Evolutionary conservation across 2,888 invertebrate species (phyloP).

Genomic region (Ornithoptera alexandrae): DNA sequence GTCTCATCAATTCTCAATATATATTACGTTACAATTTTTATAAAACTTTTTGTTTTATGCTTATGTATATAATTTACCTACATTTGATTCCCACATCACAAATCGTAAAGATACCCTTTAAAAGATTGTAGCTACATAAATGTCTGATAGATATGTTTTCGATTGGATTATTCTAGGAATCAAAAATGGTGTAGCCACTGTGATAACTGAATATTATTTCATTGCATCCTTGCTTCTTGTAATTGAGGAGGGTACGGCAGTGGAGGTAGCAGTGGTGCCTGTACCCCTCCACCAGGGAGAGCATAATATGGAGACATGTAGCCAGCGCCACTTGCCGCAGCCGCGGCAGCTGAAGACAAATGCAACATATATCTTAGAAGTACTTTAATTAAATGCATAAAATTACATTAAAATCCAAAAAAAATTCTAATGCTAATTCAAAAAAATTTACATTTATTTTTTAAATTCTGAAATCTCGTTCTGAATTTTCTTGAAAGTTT

Average conservation of each 20-base stretch:
- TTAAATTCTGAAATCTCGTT: too few relatives aligned
- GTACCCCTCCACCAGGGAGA: conserved; percentile 81
- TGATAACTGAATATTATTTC: conserved; percentile 44
- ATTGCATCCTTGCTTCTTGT: conserved; percentile 89
- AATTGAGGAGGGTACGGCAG: conserved; percentile 83
- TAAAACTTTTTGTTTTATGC: conserved; percentile 2
- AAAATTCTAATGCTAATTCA: too few relatives aligned
- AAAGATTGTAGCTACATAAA: conserved; percentile 28
- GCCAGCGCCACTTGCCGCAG: conserved; percentile 82
- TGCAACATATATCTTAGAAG: neutral
- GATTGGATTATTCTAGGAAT: conserved; percentile 26
- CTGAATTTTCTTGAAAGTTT: too few relatives aligned
- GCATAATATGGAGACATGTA: conserved; percentile 88
- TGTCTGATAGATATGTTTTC: conserved; percentile 20
- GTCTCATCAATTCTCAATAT: neutral
- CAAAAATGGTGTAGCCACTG: conserved; percentile 33
- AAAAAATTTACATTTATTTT: neutral
- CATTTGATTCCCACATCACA: conserved; percentile 29
- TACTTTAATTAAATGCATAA: neutral
- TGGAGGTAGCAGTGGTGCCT: conserved; percentile 83
- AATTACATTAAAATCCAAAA: too few relatives aligned
- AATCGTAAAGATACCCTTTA: conserved; percentile 8
- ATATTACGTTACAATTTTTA: conserved; percentile 2
- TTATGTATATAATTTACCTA: conserved; percentile 18
- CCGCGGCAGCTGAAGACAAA: conserved; percentile 57